Percentiles rank a stretch among this genome's conserved stretches.
These are phyloP conservation scores for Dichetophora obliterata DNA, from an alignment of 2,888 invertebrate genomes.

Conservation along the genomic window DNA sequence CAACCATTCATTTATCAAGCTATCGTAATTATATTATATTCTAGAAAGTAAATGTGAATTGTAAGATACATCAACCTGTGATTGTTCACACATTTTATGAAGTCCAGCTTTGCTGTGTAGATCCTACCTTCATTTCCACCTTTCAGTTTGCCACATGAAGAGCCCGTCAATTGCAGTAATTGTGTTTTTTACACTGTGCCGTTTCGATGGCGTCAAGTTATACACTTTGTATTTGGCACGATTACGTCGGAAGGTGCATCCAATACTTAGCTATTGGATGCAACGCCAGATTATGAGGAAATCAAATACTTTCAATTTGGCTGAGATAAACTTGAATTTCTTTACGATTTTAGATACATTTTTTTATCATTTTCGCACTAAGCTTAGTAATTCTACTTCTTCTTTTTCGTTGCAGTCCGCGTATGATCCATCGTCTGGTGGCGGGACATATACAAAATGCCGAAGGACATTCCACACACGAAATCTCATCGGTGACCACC, in stretches of 20 bases:
- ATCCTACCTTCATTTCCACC: background rate
- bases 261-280: background rate
- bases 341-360: too few relatives aligned
- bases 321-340: background rate
- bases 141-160: background rate
- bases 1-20: too few relatives aligned
- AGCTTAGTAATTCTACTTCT: conserved; percentile 2
- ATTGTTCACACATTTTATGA: background rate
- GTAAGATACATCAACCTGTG: too few relatives aligned
- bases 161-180: background rate
- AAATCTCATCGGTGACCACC: conserved; percentile 59
- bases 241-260: conserved; percentile 16
- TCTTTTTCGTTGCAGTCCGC: conserved; percentile 62
- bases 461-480: conserved; percentile 60
- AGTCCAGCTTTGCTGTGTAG: background rate
- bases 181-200: background rate
- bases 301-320: background rate
- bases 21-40: too few relatives aligned
- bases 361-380: background rate
- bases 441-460: conserved; percentile 76
- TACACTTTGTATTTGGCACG: conserved; percentile 10
- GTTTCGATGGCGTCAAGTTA: conserved; percentile 15
- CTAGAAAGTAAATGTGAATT: too few relatives aligned
- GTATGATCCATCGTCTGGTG: conserved; percentile 77
- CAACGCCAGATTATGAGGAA: background rate